phyloP scores from a whole-genome alignment of 64 coral and sea anemone species.

The Actinia equina region DNA sequence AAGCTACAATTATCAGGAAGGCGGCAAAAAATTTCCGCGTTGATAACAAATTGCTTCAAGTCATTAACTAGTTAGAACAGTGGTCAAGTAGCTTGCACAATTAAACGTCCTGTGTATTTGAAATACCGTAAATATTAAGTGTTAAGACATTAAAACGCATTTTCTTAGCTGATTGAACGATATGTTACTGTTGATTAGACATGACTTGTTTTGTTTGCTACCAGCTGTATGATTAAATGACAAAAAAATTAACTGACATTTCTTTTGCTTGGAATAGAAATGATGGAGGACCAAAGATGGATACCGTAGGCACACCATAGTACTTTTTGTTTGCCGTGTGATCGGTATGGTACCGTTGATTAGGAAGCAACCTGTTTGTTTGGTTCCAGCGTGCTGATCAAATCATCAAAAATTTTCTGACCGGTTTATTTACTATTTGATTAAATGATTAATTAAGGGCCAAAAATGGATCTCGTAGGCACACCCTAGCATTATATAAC shows the following conservation, averaged over 20 bases:
- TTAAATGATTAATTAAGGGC: neutral
- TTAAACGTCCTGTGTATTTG: neutral
- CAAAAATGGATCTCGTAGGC: neutral
- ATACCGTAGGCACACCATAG: too few relatives aligned
- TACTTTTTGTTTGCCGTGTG: too few relatives aligned
- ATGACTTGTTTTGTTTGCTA: neutral
- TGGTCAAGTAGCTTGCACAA: neutral
- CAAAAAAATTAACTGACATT: too few relatives aligned
- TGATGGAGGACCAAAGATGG: too few relatives aligned
- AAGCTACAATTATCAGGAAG: neutral
- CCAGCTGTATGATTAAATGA: too few relatives aligned
- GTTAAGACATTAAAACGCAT: neutral
- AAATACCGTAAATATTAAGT: neutral
- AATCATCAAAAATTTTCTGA: too few relatives aligned
- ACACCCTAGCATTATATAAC: neutral
- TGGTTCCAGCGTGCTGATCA: too few relatives aligned
- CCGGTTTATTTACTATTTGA: neutral
- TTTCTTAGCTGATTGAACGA: neutral
- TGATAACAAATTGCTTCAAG: constrained; percentile 1
- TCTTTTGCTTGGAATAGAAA: too few relatives aligned
- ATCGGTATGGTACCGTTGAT: too few relatives aligned
- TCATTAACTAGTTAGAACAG: constrained; percentile 16
- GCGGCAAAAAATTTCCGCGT: neutral
- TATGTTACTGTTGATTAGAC: neutral
- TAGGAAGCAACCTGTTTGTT: too few relatives aligned